These are phyloP conservation scores for Psittacula cyanocephala DNA, from an alignment of 2,113 vertebrate genomes.

Conservation along the genomic window DNA sequence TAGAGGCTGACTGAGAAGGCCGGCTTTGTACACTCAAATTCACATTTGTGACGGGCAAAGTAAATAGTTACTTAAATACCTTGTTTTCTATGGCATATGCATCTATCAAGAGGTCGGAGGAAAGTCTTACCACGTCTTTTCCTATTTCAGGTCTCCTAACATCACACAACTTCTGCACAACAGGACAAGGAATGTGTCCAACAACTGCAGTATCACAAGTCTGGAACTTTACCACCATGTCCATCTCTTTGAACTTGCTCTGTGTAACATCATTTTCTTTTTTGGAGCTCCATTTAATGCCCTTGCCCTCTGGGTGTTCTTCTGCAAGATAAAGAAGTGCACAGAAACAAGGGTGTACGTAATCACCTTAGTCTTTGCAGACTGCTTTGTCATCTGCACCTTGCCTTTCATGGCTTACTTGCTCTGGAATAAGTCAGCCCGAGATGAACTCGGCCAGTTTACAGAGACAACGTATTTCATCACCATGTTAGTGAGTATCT, in stretches of 20 bases:
- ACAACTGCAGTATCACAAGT: neutral
- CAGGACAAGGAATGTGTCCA: slow-evolving; percentile 3
- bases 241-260: neutral
- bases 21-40: neutral
- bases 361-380: too few species aligned
- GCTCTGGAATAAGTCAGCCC: neutral
- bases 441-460: slow-evolving; percentile 32
- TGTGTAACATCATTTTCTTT: too few species aligned
- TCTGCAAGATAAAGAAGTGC: too few species aligned
- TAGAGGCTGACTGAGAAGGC: neutral
- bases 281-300: too few species aligned
- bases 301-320: too few species aligned
- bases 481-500: slow-evolving; percentile 77
- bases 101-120: neutral
- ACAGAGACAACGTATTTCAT: slow-evolving; percentile 51
- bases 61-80: neutral
- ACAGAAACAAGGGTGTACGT: too few species aligned
- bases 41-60: neutral
- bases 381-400: slow-evolving; percentile 37
- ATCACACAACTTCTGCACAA: neutral
- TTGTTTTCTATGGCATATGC: neutral
- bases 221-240: neutral
- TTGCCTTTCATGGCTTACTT: slow-evolving; percentile 62
- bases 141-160: slow-evolving; percentile 12
- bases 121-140: neutral